These are phyloP conservation scores for Stenopsyche tienmushanensis DNA, from an alignment of 1,140 invertebrate genomes.

Conservation along the genomic window DNA sequence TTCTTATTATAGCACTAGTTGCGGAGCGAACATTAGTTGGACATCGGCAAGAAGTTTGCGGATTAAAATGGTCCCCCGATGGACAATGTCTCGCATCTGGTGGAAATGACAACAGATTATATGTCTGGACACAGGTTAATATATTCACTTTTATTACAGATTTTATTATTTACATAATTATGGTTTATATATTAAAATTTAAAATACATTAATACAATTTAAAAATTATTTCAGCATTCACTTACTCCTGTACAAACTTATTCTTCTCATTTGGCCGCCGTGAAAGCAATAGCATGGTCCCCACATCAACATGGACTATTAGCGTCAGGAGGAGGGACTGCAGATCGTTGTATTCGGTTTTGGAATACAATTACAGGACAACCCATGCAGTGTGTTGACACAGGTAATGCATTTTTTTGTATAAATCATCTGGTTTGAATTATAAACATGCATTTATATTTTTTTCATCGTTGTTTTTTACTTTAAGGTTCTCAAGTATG, in stretches of 20 bases:
- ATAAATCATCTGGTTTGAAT: not conserved
- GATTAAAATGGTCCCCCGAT: conserved; percentile 99
- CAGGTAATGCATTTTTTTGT: conserved; percentile 57
- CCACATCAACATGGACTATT: conserved; percentile 98
- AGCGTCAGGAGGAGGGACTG: conserved; percentile 97
- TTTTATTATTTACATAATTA: not conserved
- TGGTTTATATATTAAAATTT: not conserved
- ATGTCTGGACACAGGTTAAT: conserved; percentile 87
- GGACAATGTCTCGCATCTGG: conserved; percentile 97
- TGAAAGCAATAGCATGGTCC: conserved; percentile 99
- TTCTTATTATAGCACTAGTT: conserved; percentile 56
- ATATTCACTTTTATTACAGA: not conserved
- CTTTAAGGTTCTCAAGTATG: conserved; percentile 90
- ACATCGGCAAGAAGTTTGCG: conserved; percentile 98
- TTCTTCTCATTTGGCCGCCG: conserved; percentile 96
- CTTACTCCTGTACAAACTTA: conserved; percentile 92
- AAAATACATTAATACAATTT: not conserved
- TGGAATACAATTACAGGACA: conserved; percentile 99
- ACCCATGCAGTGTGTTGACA: conserved; percentile 98
- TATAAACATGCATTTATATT: not conserved
- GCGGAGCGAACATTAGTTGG: conserved; percentile 80
- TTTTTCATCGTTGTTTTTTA: conserved; percentile 24
- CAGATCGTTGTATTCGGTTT: conserved; percentile 96
- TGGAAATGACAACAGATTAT: conserved; percentile 97
- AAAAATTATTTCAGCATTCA: conserved; percentile 61